Conservation (phyloP, 2,797 vertebrate genomes). For the Lacerta bilineata region DNA sequence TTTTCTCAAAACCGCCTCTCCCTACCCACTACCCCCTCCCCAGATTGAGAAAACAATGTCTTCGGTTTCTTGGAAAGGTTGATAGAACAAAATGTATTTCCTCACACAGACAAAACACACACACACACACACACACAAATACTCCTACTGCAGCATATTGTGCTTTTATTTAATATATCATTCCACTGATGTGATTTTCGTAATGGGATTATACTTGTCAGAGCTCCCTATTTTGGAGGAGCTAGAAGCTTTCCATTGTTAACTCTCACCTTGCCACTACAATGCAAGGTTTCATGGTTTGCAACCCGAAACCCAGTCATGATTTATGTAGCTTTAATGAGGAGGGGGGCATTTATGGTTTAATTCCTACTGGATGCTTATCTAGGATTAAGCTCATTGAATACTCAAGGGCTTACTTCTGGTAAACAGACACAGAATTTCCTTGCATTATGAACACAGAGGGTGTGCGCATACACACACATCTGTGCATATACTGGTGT, state of each 20-base stretch:
- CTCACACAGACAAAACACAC: constrained; percentile 51
- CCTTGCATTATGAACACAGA: background rate
- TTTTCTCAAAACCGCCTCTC: constrained; percentile 77
- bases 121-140: constrained; percentile 60
- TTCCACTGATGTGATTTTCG: constrained; percentile 72
- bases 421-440: background rate
- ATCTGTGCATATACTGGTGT: background rate
- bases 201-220: constrained; percentile 78
- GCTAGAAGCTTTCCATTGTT: constrained; percentile 71
- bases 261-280: constrained; percentile 65
- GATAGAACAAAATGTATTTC: constrained; percentile 67
- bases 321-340: background rate
- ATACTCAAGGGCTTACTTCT: background rate
- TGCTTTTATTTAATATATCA: constrained; percentile 78
- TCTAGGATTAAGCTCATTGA: background rate
- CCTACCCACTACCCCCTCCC: too few species aligned
- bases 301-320: constrained; percentile 45
- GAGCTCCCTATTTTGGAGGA: constrained; percentile 75
- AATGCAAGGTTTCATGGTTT: constrained; percentile 51
- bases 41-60: constrained; percentile 72
- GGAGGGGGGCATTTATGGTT: background rate
- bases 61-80: constrained; percentile 71
- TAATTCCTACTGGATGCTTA: background rate
- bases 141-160: constrained; percentile 46
- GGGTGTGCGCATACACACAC: too few species aligned